Base-by-base conservation (phyloP, 2,113 vertebrate genomes). In the Tenebrosternarchus preto region DNA sequence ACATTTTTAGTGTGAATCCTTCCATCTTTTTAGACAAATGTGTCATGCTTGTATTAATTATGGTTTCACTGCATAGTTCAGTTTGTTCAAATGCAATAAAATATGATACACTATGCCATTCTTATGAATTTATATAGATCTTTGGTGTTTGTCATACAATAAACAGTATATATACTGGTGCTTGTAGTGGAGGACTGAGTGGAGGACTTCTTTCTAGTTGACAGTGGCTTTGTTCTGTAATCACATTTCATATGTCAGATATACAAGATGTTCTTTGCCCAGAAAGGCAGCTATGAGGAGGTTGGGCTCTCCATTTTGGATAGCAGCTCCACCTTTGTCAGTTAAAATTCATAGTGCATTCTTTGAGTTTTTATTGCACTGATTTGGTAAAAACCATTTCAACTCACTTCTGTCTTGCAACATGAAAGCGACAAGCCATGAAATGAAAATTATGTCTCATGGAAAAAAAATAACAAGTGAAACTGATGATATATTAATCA, bases 201-300 rank as follows among this genome's bases (percentile, higher is more conserved):
- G 96, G 93, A 95, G 93, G 94, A 15, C 43, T 50, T 91, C 92
- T 91, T 90, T 90, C 93, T 95, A 93, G 94, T 90, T 95, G 95
- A 95, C 95, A 96, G 94, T 92, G 93, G 93, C 95, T 96, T 96
- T 96, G 95, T 96, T 97, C 95, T 95, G 88, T 92, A 92, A 93
- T 95, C 93, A 95, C 93, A 94, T 95, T 94, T 94, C 93, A 94
- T 94, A 93, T 95, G 96, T 93, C 95, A 94, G 95, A 96, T 94
- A 96, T 96, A 94, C 95, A 95, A 96, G 93, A 90, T 16, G 74
- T 43, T 43, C 39, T 2, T 50, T 50, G 55, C 59, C 66, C 64
- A 50, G 33, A 22, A 50, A 50, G 15, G 43, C 43, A 4, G 68
- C 36, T 70, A 68, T 72, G 27, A 20, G 77, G 25, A 24, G 39